A percentile compares a stretch with the other conserved stretches of the same genome.
Conservation (phyloP, 1,140 invertebrate genomes). For the Scaptodrosophila lebanonensis region DNA sequence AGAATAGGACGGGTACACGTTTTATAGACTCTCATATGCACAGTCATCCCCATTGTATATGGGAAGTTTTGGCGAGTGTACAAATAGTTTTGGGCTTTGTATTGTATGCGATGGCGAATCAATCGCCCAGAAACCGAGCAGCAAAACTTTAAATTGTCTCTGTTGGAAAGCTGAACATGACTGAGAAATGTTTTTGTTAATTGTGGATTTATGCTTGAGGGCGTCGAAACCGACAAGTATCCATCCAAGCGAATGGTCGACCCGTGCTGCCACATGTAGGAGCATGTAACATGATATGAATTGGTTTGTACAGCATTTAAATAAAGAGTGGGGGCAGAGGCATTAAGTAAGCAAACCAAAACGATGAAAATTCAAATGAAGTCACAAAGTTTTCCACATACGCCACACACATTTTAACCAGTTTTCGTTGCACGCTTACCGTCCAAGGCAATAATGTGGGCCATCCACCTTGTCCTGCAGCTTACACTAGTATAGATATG, state of each 20-base stretch:
- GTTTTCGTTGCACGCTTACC: constrained; percentile 14
- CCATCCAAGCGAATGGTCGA: no score
- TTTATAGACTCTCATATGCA: no score
- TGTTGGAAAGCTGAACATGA: no score
- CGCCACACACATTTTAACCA: constrained; percentile 32
- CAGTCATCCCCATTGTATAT: no score
- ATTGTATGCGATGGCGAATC: constrained; percentile 6
- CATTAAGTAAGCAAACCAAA: constrained; percentile 31
- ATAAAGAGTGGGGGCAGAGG: constrained; percentile 5
- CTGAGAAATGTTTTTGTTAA: no score
- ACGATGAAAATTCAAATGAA: constrained; percentile 54
- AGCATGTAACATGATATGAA: constrained; percentile 9
- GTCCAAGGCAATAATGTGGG: constrained; percentile 9
- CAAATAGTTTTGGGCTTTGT: constrained; percentile 4
- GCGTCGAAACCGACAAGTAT: no score
- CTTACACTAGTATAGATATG: no score
- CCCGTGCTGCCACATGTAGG: no score
- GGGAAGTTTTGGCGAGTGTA: not conserved
- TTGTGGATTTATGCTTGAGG: no score
- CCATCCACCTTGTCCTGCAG: no score
- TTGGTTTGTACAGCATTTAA: constrained; percentile 25
- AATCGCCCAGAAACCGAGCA: constrained; percentile 7
- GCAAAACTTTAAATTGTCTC: constrained; percentile 1
- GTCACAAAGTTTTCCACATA: constrained; percentile 40
- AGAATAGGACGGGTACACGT: no score